Base-by-base conservation (phyloP, 64 coral and sea anemone species). In the Hydrozoanthus tunicans region DNA sequence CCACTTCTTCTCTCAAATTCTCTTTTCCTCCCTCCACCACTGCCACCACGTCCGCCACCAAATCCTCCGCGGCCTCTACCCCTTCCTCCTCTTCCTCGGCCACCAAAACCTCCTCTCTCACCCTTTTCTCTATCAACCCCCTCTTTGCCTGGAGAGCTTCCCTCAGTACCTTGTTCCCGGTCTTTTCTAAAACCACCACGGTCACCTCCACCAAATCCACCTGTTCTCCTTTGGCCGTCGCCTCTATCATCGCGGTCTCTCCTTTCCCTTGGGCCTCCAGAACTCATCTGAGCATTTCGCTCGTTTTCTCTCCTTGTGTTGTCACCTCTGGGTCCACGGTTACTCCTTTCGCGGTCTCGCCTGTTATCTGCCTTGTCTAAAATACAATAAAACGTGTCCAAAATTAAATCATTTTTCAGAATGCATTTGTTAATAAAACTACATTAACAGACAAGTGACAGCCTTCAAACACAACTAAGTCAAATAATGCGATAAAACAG, bases 1-100 rank as follows among this genome's bases (percentile, higher is more conserved):
- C 95, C 95, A 56, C 92, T 97, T 97, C 95, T 91, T 92, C 95
- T 89, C 84, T 97, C 95, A 81, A 97, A 97, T 15, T 97, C 95
- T 71, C 95, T 78, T 77, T 97, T 97, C 56, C 95, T 89, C 9
- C 92, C 92, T 54, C 75, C 74, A 20, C 82, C 54, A 2, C 70
- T 70, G 12, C 95, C 95, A 4, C 95, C 89, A 23, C 84, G 77
- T 5, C 64, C 83, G 25, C 83, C 90, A 43, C 92, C 95, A 84
- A 94, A 91, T 59, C 90, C 89, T 1, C 95, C 95, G 25, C 95
- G 71, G 25, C 94, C 80, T n/a, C 92, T 61, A 56, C 92, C 89
- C 58, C 77, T 71, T 12, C 95, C 85, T 54, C 89, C 92, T 93
- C 91, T 91, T 53, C 95, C 92, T 15, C 92, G 79, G 12, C 93